Evolutionary conservation across 2,888 invertebrate species (phyloP).

Genomic region (Carabus problematicus): DNA sequence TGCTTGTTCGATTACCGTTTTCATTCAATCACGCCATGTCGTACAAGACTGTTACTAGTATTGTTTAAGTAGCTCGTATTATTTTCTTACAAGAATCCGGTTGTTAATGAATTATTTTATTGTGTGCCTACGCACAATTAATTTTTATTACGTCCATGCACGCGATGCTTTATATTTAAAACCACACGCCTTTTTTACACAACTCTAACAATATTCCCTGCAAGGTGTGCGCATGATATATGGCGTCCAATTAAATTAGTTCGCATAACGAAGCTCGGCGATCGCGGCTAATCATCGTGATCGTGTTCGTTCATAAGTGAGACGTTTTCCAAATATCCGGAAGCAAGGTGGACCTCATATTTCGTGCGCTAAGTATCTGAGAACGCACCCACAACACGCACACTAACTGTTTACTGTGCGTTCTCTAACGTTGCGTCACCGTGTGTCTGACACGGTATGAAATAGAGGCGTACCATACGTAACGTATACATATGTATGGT

Average conservation of each 20-base stretch:
- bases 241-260: slow-evolving; percentile 38
- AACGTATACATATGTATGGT: no score
- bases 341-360: not conserved
- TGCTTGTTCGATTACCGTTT: no score
- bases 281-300: no score
- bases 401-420: no score
- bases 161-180: slow-evolving; percentile 30
- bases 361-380: not conserved
- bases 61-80: slow-evolving; percentile 38
- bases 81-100: slow-evolving; percentile 40
- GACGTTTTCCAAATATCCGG: slow-evolving; percentile 9
- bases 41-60: not conserved
- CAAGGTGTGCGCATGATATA: slow-evolving; percentile 40
- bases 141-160: slow-evolving; percentile 34
- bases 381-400: no score
- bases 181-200: slow-evolving; percentile 34
- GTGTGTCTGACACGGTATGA: no score
- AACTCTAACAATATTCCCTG: slow-evolving; percentile 34
- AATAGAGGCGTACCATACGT: no score
- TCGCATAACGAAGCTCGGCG: slow-evolving; percentile 3
- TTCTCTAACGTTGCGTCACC: no score
- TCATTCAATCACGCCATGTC: no score
- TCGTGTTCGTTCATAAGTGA: not conserved
- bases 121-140: slow-evolving; percentile 41
- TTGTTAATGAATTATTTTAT: slow-evolving; percentile 42